A percentile compares a stretch with the other conserved stretches of the same genome.
Evolutionary conservation across 53 echinoderm and acorn worm species (phyloP).

Genomic region (Patiria pectinifera): DNA sequence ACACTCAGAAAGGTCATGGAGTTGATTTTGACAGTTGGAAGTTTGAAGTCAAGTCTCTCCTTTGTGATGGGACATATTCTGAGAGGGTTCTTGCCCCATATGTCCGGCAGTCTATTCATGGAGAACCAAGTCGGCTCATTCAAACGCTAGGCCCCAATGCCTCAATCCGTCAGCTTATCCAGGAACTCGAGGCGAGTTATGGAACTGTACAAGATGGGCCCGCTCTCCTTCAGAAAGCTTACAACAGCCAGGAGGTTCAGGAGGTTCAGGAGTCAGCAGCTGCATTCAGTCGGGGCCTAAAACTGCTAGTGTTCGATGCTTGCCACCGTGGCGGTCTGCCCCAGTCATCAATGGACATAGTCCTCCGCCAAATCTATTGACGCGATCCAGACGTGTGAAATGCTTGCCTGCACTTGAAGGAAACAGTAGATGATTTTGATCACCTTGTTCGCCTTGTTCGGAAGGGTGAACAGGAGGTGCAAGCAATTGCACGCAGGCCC

Average conservation of each 20-base stretch:
- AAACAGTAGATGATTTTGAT: neutral
- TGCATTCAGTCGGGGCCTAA: neutral
- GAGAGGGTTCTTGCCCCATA: neutral
- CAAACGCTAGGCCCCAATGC: slow-evolving; percentile 19
- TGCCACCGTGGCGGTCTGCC: neutral
- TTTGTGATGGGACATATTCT: neutral
- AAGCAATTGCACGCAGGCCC: neutral
- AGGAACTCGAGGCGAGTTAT: neutral
- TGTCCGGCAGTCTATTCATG: slow-evolving; percentile 4
- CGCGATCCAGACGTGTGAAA: neutral
- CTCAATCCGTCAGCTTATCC: neutral
- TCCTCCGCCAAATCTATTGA: neutral
- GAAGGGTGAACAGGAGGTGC: neutral
- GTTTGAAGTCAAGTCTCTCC: neutral
- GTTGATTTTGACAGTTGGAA: neutral
- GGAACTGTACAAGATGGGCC: neutral
- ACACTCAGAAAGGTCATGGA: neutral
- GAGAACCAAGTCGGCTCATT: slow-evolving; percentile 10
- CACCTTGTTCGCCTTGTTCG: slow-evolving; percentile 6
- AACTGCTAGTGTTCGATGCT: neutral
- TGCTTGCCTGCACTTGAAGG: slow-evolving; percentile 2
- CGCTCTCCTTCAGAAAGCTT: neutral
- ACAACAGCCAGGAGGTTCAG: neutral
- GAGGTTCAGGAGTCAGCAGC: neutral
- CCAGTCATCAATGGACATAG: neutral